Conservation (phyloP, 1,140 invertebrate genomes). For the Phocides pigmalion region DNA sequence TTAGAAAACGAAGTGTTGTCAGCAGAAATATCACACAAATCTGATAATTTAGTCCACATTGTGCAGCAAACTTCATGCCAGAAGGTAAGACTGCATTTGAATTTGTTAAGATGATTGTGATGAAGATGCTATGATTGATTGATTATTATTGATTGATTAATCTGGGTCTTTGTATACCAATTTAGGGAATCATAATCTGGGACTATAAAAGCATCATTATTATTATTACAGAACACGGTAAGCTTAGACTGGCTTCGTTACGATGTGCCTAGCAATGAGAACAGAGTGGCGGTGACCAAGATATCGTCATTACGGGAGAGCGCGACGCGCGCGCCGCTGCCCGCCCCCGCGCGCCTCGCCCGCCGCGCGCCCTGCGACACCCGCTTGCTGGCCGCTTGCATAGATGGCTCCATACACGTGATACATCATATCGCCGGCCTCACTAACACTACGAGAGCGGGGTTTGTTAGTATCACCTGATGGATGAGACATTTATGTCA, state of each 20-base stretch:
- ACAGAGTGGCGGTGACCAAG: conserved; percentile 41
- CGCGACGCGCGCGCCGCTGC: conserved; percentile 51
- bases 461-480: conserved; percentile 64
- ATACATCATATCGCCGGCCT: conserved; percentile 56
- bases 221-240: conserved; percentile 65
- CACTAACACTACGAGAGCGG: conserved; percentile 60
- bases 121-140: background rate
- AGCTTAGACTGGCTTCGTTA: conserved; percentile 68
- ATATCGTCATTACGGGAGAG: conserved; percentile 47
- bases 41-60: conserved; percentile 62
- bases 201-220: background rate
- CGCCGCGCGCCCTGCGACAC: conserved; percentile 58
- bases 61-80: conserved; percentile 67
- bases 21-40: conserved; percentile 62
- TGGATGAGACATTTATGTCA: too few species aligned
- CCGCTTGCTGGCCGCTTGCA: conserved; percentile 63
- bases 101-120: background rate
- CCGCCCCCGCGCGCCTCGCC: conserved; percentile 59
- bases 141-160: background rate
- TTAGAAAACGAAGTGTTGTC: conserved; percentile 72
- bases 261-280: conserved; percentile 51
- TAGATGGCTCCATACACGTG: conserved; percentile 70
- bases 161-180: too few species aligned
- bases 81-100: conserved; percentile 50
- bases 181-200: too few species aligned